Evolutionary conservation across 1,140 invertebrate genomes (phyloP).

Genomic region (Drosophila ogumai): DNA sequence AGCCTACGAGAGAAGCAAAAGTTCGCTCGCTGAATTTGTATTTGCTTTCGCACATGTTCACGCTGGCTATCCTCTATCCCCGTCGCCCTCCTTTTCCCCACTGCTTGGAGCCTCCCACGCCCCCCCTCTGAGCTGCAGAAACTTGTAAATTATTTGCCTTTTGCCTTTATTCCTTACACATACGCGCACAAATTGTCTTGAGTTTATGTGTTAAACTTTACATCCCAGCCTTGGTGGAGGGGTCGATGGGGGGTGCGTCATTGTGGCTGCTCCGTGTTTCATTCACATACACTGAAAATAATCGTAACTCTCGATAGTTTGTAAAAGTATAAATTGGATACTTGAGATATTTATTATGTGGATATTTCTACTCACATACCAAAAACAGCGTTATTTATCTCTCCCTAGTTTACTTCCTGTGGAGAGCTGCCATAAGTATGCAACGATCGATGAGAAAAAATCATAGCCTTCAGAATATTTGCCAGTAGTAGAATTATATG

Average conservation of each 20-base stretch:
- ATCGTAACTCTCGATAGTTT: not conserved
- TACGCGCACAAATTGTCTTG: conserved; percentile 80
- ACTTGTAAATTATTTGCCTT: conserved; percentile 83
- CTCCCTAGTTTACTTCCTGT: too few species aligned
- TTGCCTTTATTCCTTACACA: conserved; percentile 81
- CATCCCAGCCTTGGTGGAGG: conserved; percentile 62
- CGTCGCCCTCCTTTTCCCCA: conserved; percentile 2
- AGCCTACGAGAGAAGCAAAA: conserved; percentile 42
- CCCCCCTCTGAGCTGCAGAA: conserved; percentile 60
- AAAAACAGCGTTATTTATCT: not conserved
- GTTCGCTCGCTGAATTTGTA: conserved; percentile 57
- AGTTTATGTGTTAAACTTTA: conserved; percentile 84
- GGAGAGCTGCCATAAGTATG: not conserved
- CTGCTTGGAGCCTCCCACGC: not conserved
- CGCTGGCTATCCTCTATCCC: conserved; percentile 24
- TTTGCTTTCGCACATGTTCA: conserved; percentile 58
- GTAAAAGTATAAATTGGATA: not conserved
- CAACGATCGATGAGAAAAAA: too few species aligned
- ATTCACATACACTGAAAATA: conserved; percentile 7
- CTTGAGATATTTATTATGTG: not conserved
- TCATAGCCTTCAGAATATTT: not conserved
- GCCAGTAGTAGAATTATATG: not conserved
- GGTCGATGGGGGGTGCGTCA: conserved; percentile 30
- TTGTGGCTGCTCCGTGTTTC: conserved; percentile 52
- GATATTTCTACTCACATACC: not conserved